Percentiles rank a stretch among this genome's conserved stretches.
Evolutionary conservation across 2,797 vertebrate genomes (phyloP).

Genomic region (Amblyopsis hoosieri): DNA sequence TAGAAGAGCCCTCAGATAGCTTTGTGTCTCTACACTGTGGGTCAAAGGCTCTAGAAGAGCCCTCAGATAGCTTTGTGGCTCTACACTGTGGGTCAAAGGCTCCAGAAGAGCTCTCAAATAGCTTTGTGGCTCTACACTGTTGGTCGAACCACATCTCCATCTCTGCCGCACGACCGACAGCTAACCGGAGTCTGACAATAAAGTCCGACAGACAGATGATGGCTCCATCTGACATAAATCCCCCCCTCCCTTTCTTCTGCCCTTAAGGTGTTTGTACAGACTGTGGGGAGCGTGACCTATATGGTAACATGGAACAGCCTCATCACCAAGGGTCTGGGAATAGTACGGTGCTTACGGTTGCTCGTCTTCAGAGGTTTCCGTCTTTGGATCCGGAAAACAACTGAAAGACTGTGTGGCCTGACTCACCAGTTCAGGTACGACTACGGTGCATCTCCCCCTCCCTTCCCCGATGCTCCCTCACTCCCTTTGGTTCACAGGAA

Average conservation of each 20-base stretch:
- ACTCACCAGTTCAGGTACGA: conserved; percentile 47
- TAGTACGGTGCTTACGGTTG: not conserved
- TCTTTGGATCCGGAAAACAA: conserved; percentile 33
- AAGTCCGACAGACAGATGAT: conserved; percentile 33
- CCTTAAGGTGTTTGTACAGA: conserved; percentile 12
- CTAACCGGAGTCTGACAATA: conserved; percentile 1
- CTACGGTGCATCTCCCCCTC: conserved; percentile 43
- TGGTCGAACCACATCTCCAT: not conserved
- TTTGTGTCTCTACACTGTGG: no score
- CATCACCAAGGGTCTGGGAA: conserved; percentile 9
- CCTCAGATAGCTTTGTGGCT: no score
- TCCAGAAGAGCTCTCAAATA: no score
- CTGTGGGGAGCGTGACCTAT: not conserved
- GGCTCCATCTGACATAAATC: conserved; percentile 32
- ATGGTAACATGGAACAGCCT: conserved; percentile 12
- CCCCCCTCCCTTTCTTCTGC: conserved; percentile 20
- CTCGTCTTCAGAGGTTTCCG: conserved; percentile 29
- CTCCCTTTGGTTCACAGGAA: conserved; percentile 16
- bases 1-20: no score
- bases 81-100: no score
- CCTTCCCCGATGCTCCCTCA: no score
- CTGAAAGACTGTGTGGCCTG: conserved; percentile 33
- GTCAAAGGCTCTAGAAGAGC: no score
- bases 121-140: conserved; percentile 18
- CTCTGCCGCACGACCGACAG: no score